These are phyloP conservation scores for Crypturellus tataupa DNA, from an alignment of 2,797 vertebrate species.

Conservation along the genomic window DNA sequence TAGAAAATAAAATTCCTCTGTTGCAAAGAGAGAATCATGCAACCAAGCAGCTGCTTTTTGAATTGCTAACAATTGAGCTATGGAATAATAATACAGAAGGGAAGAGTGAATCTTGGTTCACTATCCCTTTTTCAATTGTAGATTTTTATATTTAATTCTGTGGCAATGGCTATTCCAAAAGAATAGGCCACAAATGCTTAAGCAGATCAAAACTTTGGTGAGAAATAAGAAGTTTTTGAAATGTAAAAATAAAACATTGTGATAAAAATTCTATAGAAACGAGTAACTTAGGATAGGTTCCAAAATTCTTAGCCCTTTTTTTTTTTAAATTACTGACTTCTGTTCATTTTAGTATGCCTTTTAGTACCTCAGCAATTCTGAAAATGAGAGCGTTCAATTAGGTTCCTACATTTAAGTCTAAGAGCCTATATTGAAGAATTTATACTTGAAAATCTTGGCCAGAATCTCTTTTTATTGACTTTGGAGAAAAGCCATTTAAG, in stretches of 20 bases:
- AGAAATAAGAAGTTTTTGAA: conserved; percentile 21
- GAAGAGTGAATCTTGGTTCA: conserved; percentile 23
- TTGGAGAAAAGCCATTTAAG: conserved; percentile 20
- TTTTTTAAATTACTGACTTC: neutral
- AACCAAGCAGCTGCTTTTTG: conserved; percentile 58
- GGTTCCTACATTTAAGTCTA: conserved; percentile 25
- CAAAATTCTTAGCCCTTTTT: neutral
- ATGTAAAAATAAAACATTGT: conserved; percentile 16
- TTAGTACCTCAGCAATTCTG: conserved; percentile 30
- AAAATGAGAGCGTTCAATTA: conserved; percentile 35
- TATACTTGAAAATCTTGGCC: conserved; percentile 36
- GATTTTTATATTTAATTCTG: conserved; percentile 38
- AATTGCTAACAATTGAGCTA: conserved; percentile 40
- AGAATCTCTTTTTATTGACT: conserved; percentile 15
- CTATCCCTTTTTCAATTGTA: conserved; percentile 17
- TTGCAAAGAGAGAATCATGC: conserved; percentile 12
- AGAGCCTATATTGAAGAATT: conserved; percentile 10
- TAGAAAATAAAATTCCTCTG: conserved; percentile 55
- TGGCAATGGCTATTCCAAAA: neutral
- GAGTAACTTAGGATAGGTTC: neutral
- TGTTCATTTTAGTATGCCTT: conserved; percentile 8
- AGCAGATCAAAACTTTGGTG: conserved; percentile 36
- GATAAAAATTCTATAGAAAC: neutral
- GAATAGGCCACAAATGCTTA: neutral
- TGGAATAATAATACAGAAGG: conserved; percentile 3